Evolutionary conservation across 92 coral and sea anemone species (phyloP).

Genomic region (Scolanthus callimorphus): DNA sequence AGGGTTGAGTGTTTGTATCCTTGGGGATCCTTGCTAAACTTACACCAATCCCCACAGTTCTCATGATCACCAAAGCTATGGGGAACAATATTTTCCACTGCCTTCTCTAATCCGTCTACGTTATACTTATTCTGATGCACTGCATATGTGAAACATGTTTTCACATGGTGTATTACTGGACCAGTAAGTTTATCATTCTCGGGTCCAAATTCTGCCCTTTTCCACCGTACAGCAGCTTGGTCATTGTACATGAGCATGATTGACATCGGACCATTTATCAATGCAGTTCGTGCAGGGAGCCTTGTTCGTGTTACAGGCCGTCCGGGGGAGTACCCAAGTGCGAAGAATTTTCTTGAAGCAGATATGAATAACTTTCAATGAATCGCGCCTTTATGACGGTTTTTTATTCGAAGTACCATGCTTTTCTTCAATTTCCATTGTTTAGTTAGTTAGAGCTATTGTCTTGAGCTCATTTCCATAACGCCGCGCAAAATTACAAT

Average conservation of each 20-base stretch:
- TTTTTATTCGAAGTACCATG: too few relatives aligned
- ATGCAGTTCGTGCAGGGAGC: too few relatives aligned
- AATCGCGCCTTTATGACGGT: too few relatives aligned
- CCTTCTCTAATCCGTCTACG: not conserved
- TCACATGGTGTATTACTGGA: not conserved
- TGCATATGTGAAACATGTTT: not conserved
- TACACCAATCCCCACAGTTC: not conserved
- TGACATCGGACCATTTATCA: slow-evolving; percentile 10
- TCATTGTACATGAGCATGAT: not conserved
- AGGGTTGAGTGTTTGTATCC: not conserved
- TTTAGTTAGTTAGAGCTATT: too few relatives aligned
- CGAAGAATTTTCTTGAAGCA: too few relatives aligned
- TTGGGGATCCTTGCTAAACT: not conserved
- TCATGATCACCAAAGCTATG: slow-evolving; percentile 6
- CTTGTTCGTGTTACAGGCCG: too few relatives aligned
- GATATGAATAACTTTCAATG: too few relatives aligned
- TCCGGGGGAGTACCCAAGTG: too few relatives aligned
- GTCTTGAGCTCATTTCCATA: too few relatives aligned
- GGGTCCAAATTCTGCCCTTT: not conserved
- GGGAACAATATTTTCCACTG: not conserved
- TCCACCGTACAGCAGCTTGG: not conserved
- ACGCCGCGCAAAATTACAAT: too few relatives aligned
- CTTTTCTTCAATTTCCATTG: too few relatives aligned
- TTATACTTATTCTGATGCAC: not conserved
- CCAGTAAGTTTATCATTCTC: not conserved